phyloP scores from a whole-genome alignment of 2,888 invertebrate genomes.

The Galeopsomyia nigrocyanea region DNA sequence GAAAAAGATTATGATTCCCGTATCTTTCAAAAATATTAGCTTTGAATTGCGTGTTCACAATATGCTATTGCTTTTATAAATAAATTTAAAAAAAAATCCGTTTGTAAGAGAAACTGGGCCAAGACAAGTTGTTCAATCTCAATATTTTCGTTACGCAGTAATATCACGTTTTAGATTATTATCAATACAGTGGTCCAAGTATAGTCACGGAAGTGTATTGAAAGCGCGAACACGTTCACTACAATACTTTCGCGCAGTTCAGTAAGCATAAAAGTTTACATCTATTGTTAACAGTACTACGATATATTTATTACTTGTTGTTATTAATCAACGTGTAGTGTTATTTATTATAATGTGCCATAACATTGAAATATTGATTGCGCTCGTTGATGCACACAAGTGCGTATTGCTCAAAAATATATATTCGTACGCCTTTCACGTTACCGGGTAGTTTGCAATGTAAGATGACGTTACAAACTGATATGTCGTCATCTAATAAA shows the following conservation, averaged over 20 bases:
- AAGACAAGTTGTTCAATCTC: slow-evolving; percentile 30
- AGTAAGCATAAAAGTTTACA: slow-evolving; percentile 6
- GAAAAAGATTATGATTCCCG: too few relatives aligned
- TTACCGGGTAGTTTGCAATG: slow-evolving; percentile 2
- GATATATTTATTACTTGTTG: background rate
- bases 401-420: slow-evolving; percentile 56
- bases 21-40: too few relatives aligned
- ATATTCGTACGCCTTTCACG: slow-evolving; percentile 44
- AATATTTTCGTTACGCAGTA: slow-evolving; percentile 51
- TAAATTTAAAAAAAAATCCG: background rate
- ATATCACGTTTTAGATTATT: slow-evolving; percentile 57
- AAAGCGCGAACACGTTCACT: background rate
- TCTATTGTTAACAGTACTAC: slow-evolving; percentile 17
- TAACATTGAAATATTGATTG: slow-evolving; percentile 52
- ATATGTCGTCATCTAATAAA: slow-evolving; percentile 57
- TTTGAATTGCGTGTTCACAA: background rate
- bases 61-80: slow-evolving; percentile 16
- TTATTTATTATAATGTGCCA: slow-evolving; percentile 51
- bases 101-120: too few relatives aligned
- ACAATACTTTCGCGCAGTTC: slow-evolving; percentile 32
- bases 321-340: background rate
- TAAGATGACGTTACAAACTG: slow-evolving; percentile 54
- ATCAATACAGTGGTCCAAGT: slow-evolving; percentile 22
- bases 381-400: slow-evolving; percentile 42
- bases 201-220: slow-evolving; percentile 30